Evolutionary conservation across 2,113 vertebrate genomes (phyloP), one percentile per base, ranked within the genome.

Genomic region (Centropus bengalensis): DNA sequence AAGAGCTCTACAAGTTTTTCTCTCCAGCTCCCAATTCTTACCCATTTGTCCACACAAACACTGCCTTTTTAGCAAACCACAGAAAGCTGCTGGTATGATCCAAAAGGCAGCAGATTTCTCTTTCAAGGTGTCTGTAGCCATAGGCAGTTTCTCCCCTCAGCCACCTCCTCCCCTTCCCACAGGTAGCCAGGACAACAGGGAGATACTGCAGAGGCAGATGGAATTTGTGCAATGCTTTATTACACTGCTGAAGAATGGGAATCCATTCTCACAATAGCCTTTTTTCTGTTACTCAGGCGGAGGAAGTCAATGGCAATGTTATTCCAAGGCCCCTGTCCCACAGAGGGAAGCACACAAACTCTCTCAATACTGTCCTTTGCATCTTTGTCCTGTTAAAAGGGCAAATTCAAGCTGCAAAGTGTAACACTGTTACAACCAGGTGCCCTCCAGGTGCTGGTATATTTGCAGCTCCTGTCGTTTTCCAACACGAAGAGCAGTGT

Each of bases 141-240:
- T 28, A 19, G 1, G 2, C 1, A 0, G 4, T 14, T 47, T 87
- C 42, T 63, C 47, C 47, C 42, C 62, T 26, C 19, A 36, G 10
- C 16, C 42, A 83, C 40, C n/a, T 78, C 36, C 63, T 28, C 15
- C 17, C 22, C 22, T 82, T 73, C 52, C 51, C 45, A 26, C 30
- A 75, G 28, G 26, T 0, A 86, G 36, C 8, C n/a, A 42, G 28
- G 10, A 22, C 1, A 6, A 58, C 5, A 40, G 40, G 40, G 15
- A 92, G 89, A 55, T 28, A 82, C 21, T 15, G 38, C 6, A 82
- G 62, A 84, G 40, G 40, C 80, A 81, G 56, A 44, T 11, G 67
- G 49, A 52, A 71, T 79, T 94, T 54, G 62, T 76, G 51, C 49
- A 82, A 36, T 27, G 23, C 36, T 95, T 94, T 93, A 93, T 95